Evolutionary conservation across 2,113 vertebrate genomes (phyloP).

Genomic region (Silurus glanis): DNA sequence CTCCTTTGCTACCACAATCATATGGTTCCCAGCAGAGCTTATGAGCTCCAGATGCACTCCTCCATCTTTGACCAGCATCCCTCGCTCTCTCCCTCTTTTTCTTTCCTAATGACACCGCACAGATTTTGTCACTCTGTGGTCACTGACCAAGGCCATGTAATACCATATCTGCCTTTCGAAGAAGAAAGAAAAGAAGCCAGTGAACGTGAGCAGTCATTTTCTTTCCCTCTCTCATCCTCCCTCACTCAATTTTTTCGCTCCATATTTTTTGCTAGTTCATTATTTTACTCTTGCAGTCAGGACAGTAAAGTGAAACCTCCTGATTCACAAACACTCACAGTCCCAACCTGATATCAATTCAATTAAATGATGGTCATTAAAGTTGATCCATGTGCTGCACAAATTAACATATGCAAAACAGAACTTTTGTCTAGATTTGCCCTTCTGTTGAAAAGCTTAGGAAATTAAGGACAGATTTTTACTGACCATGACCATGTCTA

Average conservation of each 20-base stretch:
- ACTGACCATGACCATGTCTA: neutral
- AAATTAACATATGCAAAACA: slow-evolving; percentile 7
- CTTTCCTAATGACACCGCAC: slow-evolving; percentile 79
- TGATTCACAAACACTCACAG: neutral
- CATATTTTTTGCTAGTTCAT: slow-evolving; percentile 16
- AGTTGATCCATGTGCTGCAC: slow-evolving; percentile 9
- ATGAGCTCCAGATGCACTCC: slow-evolving; percentile 87
- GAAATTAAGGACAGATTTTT: slow-evolving; percentile 13
- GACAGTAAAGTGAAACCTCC: slow-evolving; percentile 16
- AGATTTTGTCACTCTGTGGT: slow-evolving; percentile 94
- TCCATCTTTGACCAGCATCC: slow-evolving; percentile 81
- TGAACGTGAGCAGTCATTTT: slow-evolving; percentile 59
- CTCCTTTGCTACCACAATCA: slow-evolving; percentile 71
- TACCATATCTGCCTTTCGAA: slow-evolving; percentile 82
- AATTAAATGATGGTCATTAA: neutral
- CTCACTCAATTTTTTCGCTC: slow-evolving; percentile 25
- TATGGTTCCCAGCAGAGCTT: slow-evolving; percentile 85
- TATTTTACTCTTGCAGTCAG: slow-evolving; percentile 12
- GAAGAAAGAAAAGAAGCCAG: slow-evolving; percentile 67
- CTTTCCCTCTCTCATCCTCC: slow-evolving; percentile 19
- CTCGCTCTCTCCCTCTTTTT: slow-evolving; percentile 59
- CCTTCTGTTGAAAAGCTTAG: neutral
- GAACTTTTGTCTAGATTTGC: neutral
- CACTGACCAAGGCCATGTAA: slow-evolving; percentile 81
- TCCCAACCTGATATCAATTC: neutral